phyloP scores from a whole-genome alignment of 1,140 invertebrate species.

The Papilio xuthus region DNA sequence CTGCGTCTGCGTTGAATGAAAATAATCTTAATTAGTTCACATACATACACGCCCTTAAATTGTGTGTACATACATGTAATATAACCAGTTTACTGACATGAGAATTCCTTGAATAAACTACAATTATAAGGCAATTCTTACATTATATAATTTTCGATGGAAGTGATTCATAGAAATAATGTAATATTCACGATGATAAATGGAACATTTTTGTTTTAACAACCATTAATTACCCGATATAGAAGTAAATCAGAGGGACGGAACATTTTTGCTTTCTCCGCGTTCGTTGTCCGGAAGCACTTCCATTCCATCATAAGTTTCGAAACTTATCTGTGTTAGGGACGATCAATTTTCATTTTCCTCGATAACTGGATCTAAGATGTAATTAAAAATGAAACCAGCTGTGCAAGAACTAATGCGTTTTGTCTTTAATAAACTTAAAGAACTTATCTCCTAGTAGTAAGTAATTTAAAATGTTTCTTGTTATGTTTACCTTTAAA shows the following conservation, averaged over 20 bases:
- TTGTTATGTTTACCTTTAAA: background rate
- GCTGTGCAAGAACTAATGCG: slow-evolving; percentile 12
- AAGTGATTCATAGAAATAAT: background rate
- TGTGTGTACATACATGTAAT: background rate
- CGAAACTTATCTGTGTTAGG: slow-evolving; percentile 76
- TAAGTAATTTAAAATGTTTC: background rate
- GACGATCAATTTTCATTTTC: slow-evolving; percentile 79
- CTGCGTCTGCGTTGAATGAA: too few species aligned
- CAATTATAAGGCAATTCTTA: background rate
- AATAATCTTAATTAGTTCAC: too few species aligned
- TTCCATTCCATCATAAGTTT: slow-evolving; percentile 75
- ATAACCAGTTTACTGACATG: background rate
- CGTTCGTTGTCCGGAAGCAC: slow-evolving; percentile 58
- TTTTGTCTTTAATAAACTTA: background rate
- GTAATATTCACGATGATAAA: slow-evolving; percentile 44
- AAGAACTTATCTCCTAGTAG: background rate
- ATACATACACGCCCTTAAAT: background rate
- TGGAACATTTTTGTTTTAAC: slow-evolving; percentile 56
- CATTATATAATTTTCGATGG: background rate
- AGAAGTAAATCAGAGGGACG: slow-evolving; percentile 60
- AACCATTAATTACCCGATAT: slow-evolving; percentile 61
- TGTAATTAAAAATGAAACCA: slow-evolving; percentile 53
- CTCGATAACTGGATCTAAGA: slow-evolving; percentile 66
- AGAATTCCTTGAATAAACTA: background rate
- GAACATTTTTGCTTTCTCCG: slow-evolving; percentile 65